Evolutionary conservation across 2,113 vertebrate species (phyloP).

Genomic region (Phainopepla nitens): DNA sequence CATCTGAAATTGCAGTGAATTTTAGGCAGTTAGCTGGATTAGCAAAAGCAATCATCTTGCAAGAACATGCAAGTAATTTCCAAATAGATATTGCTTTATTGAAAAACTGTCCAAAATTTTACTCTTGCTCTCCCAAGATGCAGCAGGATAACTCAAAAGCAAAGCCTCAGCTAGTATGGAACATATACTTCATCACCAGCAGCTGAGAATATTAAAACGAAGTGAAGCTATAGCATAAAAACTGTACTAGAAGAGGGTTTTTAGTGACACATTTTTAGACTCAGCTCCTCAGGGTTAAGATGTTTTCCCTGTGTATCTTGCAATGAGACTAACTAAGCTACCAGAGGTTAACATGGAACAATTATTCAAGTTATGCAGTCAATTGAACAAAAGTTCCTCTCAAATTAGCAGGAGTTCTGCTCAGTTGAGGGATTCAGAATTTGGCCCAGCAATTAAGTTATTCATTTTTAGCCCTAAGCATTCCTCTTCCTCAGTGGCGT

Average conservation of each 20-base stretch:
- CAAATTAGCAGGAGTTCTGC: background rate
- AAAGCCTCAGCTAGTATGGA: background rate
- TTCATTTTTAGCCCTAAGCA: constrained; percentile 32
- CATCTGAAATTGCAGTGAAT: background rate
- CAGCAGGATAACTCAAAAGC: background rate
- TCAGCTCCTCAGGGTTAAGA: background rate
- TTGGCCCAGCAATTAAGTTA: constrained; percentile 14
- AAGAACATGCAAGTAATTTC: background rate
- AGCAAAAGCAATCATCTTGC: background rate
- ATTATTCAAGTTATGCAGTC: background rate
- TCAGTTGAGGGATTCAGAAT: constrained; percentile 1
- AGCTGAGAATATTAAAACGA: background rate
- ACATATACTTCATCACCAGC: background rate
- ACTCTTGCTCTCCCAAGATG: background rate
- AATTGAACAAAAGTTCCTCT: constrained; percentile 16
- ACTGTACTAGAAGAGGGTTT: background rate
- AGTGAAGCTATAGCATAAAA: background rate
- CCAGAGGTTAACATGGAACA: constrained; percentile 18
- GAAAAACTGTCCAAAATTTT: background rate
- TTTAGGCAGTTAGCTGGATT: background rate
- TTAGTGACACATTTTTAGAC: background rate
- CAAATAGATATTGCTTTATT: background rate
- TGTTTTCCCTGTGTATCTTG: background rate
- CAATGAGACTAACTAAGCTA: background rate
- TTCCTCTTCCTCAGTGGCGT: background rate